Conservation (phyloP, 1,140 invertebrate genomes). For the Druon quercuslanigerum region DNA sequence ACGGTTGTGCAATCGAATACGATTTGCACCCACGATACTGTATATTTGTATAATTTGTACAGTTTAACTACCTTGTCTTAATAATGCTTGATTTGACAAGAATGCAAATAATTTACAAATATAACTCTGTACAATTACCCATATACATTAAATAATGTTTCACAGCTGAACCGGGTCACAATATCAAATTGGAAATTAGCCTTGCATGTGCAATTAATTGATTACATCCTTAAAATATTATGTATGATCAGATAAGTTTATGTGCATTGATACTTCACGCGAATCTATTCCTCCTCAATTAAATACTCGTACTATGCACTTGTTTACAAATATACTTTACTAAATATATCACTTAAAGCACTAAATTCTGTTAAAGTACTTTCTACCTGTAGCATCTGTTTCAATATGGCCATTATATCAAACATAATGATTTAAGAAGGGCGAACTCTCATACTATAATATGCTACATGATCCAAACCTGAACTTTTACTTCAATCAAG, state of each 20-base stretch:
- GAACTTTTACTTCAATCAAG: too few relatives aligned
- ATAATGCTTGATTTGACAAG: constrained; percentile 59
- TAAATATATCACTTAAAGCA: constrained; percentile 7
- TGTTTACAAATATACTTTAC: neutral
- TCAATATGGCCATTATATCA: constrained; percentile 21
- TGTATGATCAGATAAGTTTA: constrained; percentile 21
- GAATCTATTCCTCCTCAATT: neutral
- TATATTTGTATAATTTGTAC: constrained; percentile 63
- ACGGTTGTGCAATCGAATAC: constrained; percentile 70
- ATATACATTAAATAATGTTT: constrained; percentile 57
- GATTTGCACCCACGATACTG: constrained; percentile 46
- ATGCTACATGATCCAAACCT: too few relatives aligned
- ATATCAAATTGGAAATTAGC: constrained; percentile 31
- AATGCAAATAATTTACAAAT: constrained; percentile 66
- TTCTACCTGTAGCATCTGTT: constrained; percentile 13
- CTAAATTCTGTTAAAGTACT: constrained; percentile 10
- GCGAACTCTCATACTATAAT: too few relatives aligned
- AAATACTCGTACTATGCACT: neutral
- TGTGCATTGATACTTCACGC: neutral
- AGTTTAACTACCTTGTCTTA: constrained; percentile 56
- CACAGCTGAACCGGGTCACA: constrained; percentile 22
- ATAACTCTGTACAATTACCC: constrained; percentile 64
- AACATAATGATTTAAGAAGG: neutral
- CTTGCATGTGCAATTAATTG: constrained; percentile 25
- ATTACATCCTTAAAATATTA: constrained; percentile 28